Percentiles rank a stretch among this genome's conserved stretches.
Conservation (phyloP, 2,113 vertebrate genomes). For the Saccopteryx leptura region DNA sequence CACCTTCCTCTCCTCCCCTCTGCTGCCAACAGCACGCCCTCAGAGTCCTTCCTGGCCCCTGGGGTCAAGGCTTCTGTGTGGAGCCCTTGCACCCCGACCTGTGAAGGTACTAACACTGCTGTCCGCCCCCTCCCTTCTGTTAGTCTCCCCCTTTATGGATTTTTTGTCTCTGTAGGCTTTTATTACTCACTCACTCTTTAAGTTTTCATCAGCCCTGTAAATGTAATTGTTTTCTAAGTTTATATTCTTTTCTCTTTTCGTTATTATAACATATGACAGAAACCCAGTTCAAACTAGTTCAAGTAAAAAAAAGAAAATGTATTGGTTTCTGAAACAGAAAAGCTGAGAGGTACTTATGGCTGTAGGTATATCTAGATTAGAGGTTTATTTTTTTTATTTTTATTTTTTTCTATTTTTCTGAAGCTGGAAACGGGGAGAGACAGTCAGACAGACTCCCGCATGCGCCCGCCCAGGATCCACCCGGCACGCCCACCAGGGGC, state of each 20-base stretch:
- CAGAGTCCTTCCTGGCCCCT: background rate
- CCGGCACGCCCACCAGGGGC: too few relatives aligned
- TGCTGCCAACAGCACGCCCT: background rate
- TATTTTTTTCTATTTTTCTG: background rate
- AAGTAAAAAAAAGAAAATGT: background rate
- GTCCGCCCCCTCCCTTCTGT: background rate
- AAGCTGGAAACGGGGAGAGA: too few relatives aligned
- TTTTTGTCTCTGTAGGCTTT: background rate
- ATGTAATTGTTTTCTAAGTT: background rate
- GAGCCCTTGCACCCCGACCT: rapidly evolving
- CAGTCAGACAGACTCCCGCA: too few relatives aligned
- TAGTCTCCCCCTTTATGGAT: background rate
- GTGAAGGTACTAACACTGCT: background rate
- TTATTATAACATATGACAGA: background rate
- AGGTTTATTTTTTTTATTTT: rapidly evolving
- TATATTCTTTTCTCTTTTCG: background rate
- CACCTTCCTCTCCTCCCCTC: background rate
- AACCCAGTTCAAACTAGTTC: slow-evolving; percentile 34
- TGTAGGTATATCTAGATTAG: background rate
- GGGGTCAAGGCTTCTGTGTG: background rate
- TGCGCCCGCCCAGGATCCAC: too few relatives aligned
- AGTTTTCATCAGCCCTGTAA: background rate
- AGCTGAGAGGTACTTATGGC: background rate
- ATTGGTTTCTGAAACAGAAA: background rate
- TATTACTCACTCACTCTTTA: background rate